phyloP scores from a whole-genome alignment of 2,113 vertebrate species.

The Sciurus niger region DNA sequence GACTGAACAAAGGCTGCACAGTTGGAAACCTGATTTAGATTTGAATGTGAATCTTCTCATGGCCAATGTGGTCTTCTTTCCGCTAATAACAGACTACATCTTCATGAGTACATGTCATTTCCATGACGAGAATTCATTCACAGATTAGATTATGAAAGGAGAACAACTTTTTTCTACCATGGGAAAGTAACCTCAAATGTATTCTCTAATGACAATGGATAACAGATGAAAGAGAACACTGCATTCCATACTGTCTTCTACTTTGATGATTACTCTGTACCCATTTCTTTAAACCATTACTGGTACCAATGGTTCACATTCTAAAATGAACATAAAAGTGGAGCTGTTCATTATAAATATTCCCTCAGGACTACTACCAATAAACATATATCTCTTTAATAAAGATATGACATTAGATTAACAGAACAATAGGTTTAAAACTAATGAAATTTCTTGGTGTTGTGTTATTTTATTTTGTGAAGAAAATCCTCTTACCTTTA shows the following conservation, averaged over 20 bases:
- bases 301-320: neutral
- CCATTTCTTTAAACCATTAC: slow-evolving; percentile 1
- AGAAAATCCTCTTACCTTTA: neutral
- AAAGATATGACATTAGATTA: neutral
- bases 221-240: neutral
- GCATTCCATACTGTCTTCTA: neutral
- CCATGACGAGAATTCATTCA: neutral
- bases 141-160: neutral
- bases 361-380: neutral
- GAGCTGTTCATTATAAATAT: neutral
- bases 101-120: neutral
- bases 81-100: neutral
- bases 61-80: neutral
- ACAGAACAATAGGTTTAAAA: slow-evolving; percentile 52
- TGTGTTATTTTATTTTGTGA: neutral
- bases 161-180: neutral
- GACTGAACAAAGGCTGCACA: neutral
- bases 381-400: neutral
- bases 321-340: neutral
- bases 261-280: neutral
- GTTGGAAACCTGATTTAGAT: slow-evolving; percentile 10
- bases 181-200: neutral
- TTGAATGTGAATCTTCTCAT: neutral
- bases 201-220: neutral
- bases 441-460: neutral